phyloP scores from a whole-genome alignment of 2,888 invertebrate genomes.

The Patella caerulea region DNA sequence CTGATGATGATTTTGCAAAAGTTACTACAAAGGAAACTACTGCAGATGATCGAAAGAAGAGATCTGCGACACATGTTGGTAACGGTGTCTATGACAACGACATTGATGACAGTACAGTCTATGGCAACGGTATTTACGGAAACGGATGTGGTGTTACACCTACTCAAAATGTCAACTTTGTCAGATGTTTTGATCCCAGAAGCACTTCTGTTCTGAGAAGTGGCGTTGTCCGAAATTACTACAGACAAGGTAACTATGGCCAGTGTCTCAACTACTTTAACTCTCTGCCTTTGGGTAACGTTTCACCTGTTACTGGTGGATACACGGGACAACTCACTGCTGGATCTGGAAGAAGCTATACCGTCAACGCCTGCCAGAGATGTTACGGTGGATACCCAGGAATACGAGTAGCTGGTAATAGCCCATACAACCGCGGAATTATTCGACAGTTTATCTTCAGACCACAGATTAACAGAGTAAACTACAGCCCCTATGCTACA shows the following conservation, averaged over 20 bases:
- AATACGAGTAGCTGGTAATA: neutral
- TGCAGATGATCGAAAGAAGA: neutral
- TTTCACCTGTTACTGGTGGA: neutral
- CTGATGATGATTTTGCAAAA: too few species aligned
- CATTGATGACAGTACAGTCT: neutral
- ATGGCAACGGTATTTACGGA: neutral
- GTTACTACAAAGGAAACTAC: neutral
- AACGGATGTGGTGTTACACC: neutral
- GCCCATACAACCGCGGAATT: neutral
- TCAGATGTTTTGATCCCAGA: neutral
- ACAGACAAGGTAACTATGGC: conserved; percentile 5
- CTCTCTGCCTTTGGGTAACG: neutral
- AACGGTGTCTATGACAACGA: neutral
- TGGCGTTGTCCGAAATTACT: neutral
- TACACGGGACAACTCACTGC: neutral
- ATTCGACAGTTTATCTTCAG: conserved; percentile 6
- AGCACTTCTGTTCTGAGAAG: neutral
- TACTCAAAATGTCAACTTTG: neutral
- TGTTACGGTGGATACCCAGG: neutral
- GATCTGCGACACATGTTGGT: neutral
- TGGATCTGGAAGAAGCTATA: neutral
- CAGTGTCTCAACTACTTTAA: conserved; percentile 1
- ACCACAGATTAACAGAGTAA: neutral
- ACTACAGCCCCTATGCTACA: too few species aligned
- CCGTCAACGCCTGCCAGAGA: neutral